Conservation (phyloP, 2,113 vertebrate species). For the Paraplagusia blochii region DNA sequence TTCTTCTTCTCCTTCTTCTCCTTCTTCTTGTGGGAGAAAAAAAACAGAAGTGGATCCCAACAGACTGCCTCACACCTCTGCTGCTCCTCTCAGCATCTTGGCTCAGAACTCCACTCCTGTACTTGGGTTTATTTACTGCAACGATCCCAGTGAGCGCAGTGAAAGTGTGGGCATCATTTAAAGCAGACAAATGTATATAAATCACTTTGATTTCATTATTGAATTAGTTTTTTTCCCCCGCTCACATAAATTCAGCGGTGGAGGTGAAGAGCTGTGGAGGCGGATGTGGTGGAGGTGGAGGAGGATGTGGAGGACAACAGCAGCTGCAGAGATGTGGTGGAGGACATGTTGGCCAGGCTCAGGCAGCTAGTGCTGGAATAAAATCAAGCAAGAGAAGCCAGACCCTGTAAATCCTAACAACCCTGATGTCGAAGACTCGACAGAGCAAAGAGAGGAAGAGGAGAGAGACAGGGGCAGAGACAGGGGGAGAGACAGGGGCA, state of each 20-base stretch:
- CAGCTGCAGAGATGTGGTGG: conserved; percentile 32
- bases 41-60: conserved; percentile 4
- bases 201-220: neutral
- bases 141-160: neutral
- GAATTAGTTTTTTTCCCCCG: neutral
- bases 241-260: too few relatives aligned
- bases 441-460: conserved; percentile 43
- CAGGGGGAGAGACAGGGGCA: conserved; percentile 23
- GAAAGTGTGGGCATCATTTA: neutral
- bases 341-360: conserved; percentile 44
- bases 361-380: conserved; percentile 52
- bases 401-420: conserved; percentile 58
- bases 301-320: neutral
- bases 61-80: neutral
- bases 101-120: too few relatives aligned
- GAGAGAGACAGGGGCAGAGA: too few relatives aligned
- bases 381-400: conserved; percentile 48
- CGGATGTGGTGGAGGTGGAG: neutral
- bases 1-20: too few relatives aligned
- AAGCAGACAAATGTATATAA: neutral
- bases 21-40: conserved; percentile 1
- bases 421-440: conserved; percentile 33
- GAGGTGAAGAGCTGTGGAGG: too few relatives aligned
- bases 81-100: neutral
- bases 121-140: too few relatives aligned